Evolutionary conservation across 2,113 vertebrate genomes (phyloP).

Genomic region (Ivindomyrus marchei): DNA sequence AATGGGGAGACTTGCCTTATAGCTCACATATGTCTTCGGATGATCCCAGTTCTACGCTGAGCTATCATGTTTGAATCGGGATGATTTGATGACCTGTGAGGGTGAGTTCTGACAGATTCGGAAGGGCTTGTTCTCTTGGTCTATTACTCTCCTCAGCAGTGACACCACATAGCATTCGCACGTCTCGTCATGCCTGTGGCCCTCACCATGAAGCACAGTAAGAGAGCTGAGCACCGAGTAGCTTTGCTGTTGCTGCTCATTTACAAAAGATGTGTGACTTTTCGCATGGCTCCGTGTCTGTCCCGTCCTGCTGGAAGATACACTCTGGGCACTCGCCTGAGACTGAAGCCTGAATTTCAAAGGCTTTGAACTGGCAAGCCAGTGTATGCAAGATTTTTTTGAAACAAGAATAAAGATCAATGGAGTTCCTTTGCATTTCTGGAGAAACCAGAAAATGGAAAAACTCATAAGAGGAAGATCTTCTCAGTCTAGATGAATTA

Average conservation of each 20-base stretch:
- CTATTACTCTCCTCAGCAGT: not conserved
- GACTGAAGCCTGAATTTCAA: slow-evolving; percentile 5
- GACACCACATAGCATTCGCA: not conserved
- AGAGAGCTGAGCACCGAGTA: not conserved
- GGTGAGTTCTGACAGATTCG: not conserved
- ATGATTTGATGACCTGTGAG: not conserved
- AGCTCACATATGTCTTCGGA: not conserved
- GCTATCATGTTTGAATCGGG: not conserved
- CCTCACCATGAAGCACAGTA: not conserved
- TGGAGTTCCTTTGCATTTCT: not conserved
- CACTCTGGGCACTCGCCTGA: not conserved
- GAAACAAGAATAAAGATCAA: slow-evolving; percentile 1
- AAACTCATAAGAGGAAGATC: not conserved
- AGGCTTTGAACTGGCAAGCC: not conserved
- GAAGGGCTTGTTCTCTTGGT: not conserved
- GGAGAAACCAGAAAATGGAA: not conserved
- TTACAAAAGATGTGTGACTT: slow-evolving; percentile 9
- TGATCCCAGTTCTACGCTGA: not conserved
- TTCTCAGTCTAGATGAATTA: not conserved
- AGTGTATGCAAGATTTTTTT: not conserved
- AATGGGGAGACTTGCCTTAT: not conserved
- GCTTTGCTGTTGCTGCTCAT: not conserved
- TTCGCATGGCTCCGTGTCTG: slow-evolving; percentile 2
- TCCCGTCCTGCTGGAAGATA: slow-evolving; percentile 1
- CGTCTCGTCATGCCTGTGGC: not conserved